Evolutionary conservation across 2,888 invertebrate species (phyloP), one percentile per base, ranked within the genome.

Genomic region (Philhelius pedissequus): DNA sequence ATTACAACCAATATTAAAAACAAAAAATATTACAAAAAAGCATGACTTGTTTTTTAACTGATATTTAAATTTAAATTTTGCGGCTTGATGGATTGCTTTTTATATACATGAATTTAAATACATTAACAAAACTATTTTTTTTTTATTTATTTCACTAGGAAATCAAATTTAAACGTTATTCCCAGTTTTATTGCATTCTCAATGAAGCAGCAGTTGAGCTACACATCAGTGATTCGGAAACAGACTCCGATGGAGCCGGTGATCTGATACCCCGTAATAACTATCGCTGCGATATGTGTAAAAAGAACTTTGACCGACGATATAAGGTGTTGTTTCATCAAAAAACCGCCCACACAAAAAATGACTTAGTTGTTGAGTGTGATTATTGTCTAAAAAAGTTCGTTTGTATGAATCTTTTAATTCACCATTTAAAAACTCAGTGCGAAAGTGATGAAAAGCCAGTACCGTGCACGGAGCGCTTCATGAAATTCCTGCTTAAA

Each of bases 261-360:
- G 86, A 86, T 11, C 20, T 64, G 6, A 86, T 87, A 18, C 86
- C 87, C n/a, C 76, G 18, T 18, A 86, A 84, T 20, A 87, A 69
- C 18, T 87, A 87, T 40, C 86, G 86, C 3, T 87, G 87, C 18
- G 84, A 86, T 5, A 48, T 87, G 22, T 87, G 87, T 18, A 78
- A 84, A 35, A 82, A 84, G 48, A 76, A 66, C 43, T 87, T 86
- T 15, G 86, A 81, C n/a, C 84, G 87, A 15, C 77, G 87, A 9
- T 86, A 87, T 22, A 86, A 86, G n/a, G 86, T 84, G 4, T 71
- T 87, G 1, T 86, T 87, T n/a, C 87, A 87, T 48, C 87, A 87
- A 35, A 84, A 86, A 27, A 87, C 86, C 0, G 71, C 81, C 0
- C 87, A 87, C 54, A 22, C 3, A 1, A 75, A 62, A 54, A 4